Base-by-base conservation (phyloP, 2,888 invertebrate genomes). In the Atethmia centrago region DNA sequence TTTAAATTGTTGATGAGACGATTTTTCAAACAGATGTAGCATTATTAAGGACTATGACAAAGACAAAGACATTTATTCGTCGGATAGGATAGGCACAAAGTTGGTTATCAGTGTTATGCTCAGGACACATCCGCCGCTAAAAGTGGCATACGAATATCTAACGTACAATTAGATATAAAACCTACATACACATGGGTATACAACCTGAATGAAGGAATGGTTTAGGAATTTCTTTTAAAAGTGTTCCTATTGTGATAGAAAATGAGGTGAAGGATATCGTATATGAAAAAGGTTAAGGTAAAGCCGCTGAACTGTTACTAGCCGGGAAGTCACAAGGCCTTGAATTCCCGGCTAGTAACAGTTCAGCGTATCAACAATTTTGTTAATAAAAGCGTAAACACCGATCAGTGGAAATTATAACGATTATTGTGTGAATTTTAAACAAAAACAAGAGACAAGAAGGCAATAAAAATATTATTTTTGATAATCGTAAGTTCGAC, bases 371-470 rank as follows among this genome's bases (percentile, higher is more conserved):
- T 47, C 56, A 51, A 82, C 65, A 53, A 51, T 53, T 73, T 82
- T 82, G 81, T 82, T 81, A 64, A 81, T 82, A 82, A 81, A 81
- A 81, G 83, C 79, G 79, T 83, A 79, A 79, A 82, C 58, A 71
- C 28, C 40, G 58, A 40, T 78, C 74, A 25, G 56, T 74, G 42
- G 74, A 68, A 65, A 71, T 79, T 70, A 77, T 81, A 77, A 82
- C 75, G 76, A 63, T 80, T 77, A 83, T 79, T 85, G 82, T 85
- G 85, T 71, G 85, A 85, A 85, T 74, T 81, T 78, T 77, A 56
- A 62, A 63, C 62, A 70, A 63, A n/a, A 63, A 69, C 56, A 56
- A 59, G 63, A 71, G 16, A 56, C 67, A 66, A 74, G 67, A 77
- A 79, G 61, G 83, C 65, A 74, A 75, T 70, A 78, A 77, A 76